A percentile compares a stretch with the other conserved stretches of the same genome.
phyloP scores from a whole-genome alignment of 2,888 invertebrate genomes.

The Cosmia trapezina region DNA sequence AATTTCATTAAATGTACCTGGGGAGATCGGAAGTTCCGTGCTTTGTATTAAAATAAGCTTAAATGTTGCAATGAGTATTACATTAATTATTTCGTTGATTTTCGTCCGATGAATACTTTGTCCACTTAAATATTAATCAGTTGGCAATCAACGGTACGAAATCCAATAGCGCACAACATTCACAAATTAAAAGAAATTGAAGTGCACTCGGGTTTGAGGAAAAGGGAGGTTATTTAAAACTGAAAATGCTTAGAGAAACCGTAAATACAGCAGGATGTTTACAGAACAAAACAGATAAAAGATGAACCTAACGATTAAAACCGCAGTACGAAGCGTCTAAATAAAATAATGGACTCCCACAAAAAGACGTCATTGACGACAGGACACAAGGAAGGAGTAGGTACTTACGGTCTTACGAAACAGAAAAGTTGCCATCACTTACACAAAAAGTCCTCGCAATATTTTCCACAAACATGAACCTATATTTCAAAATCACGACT shows the following conservation, averaged over 20 bases:
- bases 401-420: neutral
- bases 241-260: neutral
- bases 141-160: constrained; percentile 18
- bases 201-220: neutral
- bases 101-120: constrained; percentile 9
- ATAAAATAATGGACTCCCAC: neutral
- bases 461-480: neutral
- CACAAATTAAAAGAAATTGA: neutral
- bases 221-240: neutral
- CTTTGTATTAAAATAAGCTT: constrained; percentile 20
- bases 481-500: neutral
- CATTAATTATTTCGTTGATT: constrained; percentile 24
- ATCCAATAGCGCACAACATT: constrained; percentile 10
- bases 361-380: neutral
- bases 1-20: constrained; percentile 19
- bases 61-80: constrained; percentile 14
- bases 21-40: constrained; percentile 6
- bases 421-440: neutral
- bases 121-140: neutral
- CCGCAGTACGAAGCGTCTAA: neutral
- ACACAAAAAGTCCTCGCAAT: neutral
- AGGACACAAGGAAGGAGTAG: neutral
- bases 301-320: neutral
- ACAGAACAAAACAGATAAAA: neutral
- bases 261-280: neutral